Base-by-base conservation (phyloP, 2,797 vertebrate genomes). In the Lagorchestes hirsutus region DNA sequence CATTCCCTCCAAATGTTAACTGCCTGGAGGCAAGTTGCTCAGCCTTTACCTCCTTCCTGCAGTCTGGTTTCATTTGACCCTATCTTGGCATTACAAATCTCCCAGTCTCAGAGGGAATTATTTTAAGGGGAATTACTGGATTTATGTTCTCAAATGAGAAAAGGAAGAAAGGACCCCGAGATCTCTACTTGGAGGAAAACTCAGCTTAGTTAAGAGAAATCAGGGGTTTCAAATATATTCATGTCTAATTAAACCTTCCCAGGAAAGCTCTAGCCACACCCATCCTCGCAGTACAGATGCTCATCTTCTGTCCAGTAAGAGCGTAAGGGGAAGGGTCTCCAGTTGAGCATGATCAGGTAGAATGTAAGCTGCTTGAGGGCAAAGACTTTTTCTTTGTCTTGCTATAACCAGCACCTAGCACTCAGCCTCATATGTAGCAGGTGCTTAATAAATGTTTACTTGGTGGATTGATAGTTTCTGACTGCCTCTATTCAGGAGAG, bases 61-160 rank as follows among this genome's bases (percentile, higher is more conserved):
- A 56, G 55, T 46, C 8, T 1, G 0, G 28, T 2, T 13, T n/a
- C 56, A 12, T 46, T 87, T 50, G 91, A 55, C 56, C 56, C 46
- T 40, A 27, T 28, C 34, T 46, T 50, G 54, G 6, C 67, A 90
- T 29, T 9, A n/a, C 46, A 90, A 8, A 29, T 16, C 67, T 1
- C 52, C 67, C 2, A 4, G 34, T 0, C 55, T 94, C 29, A 22
- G 91, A 92, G 96, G 74, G 91, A 14, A 3, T 5, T 14, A 3
- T 5, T 74, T 92, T 46, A 92, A 59, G 74, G 91, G 55, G 91
- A 96, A 90, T 31, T 93, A 94, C 92, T 93, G 91, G 18, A 82
- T 92, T 93, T 95, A 58, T 74, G 40, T 31, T 95, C 87, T 92
- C 54, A 24, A 52, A 90, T 54, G 90, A 90, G 54, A 95, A 87